Evolutionary conservation across 2,888 invertebrate genomes (phyloP), one percentile per base, ranked within the genome.

Genomic region (Eupeodes latifasciatus): DNA sequence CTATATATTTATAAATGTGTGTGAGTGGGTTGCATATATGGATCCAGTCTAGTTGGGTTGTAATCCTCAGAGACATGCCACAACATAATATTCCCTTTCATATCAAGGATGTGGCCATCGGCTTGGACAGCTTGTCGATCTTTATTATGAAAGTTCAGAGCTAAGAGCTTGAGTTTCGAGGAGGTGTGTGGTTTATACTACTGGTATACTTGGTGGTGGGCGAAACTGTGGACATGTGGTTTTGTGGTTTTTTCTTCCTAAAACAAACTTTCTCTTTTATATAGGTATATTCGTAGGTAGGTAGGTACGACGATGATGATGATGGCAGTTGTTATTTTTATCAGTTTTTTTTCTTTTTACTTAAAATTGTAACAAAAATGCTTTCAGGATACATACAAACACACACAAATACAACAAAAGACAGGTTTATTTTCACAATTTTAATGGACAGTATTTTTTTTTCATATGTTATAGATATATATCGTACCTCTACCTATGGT

Each of bases 91-190:
- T 89, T 89, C 85, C 85, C 81, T 87, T 83, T 89, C 81, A 85
- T 89, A 81, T 89, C 79, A 82, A 81, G 81, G 81, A 89, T 89
- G 90, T 87, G 85, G 90, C 86, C 89, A 90, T 90, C 89, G 85
- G 81, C 88, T 86, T 76, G 89, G 92, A 92, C 93, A 92, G 92
- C 92, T 92, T 93, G 93, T 92, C 92, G 92, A 93, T 93, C 93
- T 92, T 92, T 92, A 93, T 93, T 93, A 93, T 92, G 92, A 87
- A 87, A 87, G 83, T 87, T 87, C 87, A 83, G 72, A 83, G 83
- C 76, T 77, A 83, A 87, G 80, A 83, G 83, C 80, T 66, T 86
- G 82, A 82, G 79, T 79, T 74, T 74, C 67, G 81, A 74, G 81
- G 74, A 59, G 71, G 81, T 53, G 64, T 72, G 72, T 49, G 62